phyloP scores from a whole-genome alignment of 1,140 invertebrate genomes.

The Drosophila simulans region DNA sequence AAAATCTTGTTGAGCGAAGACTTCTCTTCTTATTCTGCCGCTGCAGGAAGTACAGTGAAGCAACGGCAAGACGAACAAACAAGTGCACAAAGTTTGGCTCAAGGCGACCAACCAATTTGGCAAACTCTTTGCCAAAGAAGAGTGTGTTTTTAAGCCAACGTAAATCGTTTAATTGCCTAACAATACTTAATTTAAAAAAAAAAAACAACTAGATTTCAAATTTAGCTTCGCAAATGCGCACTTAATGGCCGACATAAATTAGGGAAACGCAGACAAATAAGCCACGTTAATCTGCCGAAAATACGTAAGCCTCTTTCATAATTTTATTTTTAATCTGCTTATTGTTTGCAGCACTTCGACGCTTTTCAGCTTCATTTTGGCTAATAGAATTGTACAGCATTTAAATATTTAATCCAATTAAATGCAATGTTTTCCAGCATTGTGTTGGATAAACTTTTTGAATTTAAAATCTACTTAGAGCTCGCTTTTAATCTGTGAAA shows the following conservation, averaged over 20 bases:
- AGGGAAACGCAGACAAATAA: background rate
- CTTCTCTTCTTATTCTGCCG: constrained; percentile 44
- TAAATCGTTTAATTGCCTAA: background rate
- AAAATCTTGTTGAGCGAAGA: constrained; percentile 42
- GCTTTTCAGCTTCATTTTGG: background rate
- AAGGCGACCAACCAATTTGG: constrained; percentile 28
- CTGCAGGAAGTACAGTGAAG: constrained; percentile 71
- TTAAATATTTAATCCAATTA: constrained; percentile 1
- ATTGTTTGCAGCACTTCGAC: background rate
- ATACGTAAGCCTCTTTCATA: constrained; percentile 4
- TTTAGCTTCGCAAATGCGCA: background rate
- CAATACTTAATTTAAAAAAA: background rate
- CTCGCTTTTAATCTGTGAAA: too few relatives aligned
- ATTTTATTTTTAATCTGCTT: background rate
- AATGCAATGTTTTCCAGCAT: background rate
- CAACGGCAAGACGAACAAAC: constrained; percentile 58
- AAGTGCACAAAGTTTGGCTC: constrained; percentile 18
- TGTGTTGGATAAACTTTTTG: background rate
- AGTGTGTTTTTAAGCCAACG: background rate
- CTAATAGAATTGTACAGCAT: background rate
- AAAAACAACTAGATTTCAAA: background rate
- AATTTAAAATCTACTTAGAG: background rate
- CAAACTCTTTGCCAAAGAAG: background rate
- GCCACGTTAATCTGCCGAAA: background rate
- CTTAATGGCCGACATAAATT: background rate